Percentiles rank a stretch among this genome's conserved stretches.
phyloP scores from a whole-genome alignment of 2,113 vertebrate genomes.

The Grus americana region DNA sequence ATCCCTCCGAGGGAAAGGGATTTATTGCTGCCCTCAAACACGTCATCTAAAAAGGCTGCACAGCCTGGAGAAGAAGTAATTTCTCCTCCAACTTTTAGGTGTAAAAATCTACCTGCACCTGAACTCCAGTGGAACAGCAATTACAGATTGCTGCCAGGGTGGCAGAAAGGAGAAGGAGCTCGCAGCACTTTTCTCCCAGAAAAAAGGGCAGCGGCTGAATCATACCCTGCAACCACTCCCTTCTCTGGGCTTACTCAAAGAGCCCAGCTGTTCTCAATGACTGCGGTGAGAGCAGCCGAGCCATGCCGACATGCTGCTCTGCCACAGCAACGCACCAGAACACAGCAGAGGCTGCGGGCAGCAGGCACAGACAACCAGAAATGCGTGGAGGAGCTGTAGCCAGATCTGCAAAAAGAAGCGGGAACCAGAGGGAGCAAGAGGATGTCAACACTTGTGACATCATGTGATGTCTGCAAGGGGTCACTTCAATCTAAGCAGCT shows the following conservation, averaged over 20 bases:
- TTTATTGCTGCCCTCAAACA: background rate
- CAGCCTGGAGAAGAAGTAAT: background rate
- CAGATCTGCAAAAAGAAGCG: too few species aligned
- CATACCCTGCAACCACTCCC: background rate
- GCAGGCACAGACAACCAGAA: background rate
- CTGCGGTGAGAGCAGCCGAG: background rate
- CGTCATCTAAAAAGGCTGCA: background rate
- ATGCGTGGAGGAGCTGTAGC: background rate
- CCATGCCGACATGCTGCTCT: fast-evolving
- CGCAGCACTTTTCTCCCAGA: too few species aligned
- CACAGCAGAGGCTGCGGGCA: background rate
- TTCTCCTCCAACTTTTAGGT: too few species aligned
- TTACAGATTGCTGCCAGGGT: background rate
- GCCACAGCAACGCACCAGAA: background rate
- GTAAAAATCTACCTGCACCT: background rate
- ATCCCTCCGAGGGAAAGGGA: background rate
- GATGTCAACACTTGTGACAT: background rate
- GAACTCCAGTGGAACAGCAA: background rate
- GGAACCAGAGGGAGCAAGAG: background rate
- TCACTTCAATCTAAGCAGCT: background rate
- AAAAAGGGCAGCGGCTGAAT: background rate
- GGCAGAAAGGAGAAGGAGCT: background rate
- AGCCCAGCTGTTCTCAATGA: background rate
- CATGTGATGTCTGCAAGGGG: background rate
- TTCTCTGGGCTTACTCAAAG: background rate